A percentile compares a stretch with the other conserved stretches of the same genome.
These are phyloP conservation scores for Plebejus melissa DNA, from an alignment of 2,888 invertebrate genomes.

Conservation along the genomic window DNA sequence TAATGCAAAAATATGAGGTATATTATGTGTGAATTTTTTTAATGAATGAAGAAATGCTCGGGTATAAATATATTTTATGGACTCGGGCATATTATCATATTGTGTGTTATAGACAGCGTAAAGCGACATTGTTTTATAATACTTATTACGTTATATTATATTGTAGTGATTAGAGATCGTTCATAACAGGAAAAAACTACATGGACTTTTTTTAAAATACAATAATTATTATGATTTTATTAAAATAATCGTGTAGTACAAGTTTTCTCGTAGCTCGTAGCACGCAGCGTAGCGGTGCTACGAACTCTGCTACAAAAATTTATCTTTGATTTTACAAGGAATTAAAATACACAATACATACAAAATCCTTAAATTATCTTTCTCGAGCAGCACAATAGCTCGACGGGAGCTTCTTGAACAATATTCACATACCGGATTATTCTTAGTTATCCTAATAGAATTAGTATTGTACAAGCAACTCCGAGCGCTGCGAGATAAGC, in stretches of 20 bases:
- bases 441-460: slow-evolving; percentile 28
- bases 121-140: too few species aligned
- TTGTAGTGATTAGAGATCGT: too few species aligned
- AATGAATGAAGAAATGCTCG: too few species aligned
- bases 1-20: too few species aligned
- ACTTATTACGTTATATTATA: too few species aligned
- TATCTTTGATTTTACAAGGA: neutral
- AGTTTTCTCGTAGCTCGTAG: neutral
- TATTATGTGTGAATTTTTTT: too few species aligned
- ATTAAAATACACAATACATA: neutral
- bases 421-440: slow-evolving; percentile 16
- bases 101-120: too few species aligned
- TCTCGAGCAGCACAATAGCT: slow-evolving; percentile 4
- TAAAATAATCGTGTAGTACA: neutral
- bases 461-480: slow-evolving; percentile 27
- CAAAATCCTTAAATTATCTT: neutral
- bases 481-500: slow-evolving; percentile 36
- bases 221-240: too few species aligned
- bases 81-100: too few species aligned
- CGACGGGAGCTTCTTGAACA: slow-evolving; percentile 1
- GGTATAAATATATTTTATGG: too few species aligned
- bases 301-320: neutral
- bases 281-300: neutral
- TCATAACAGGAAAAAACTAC: too few species aligned
- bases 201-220: too few species aligned